Conservation (phyloP, 2,113 vertebrate genomes). For the Cyanoliseus patagonus region DNA sequence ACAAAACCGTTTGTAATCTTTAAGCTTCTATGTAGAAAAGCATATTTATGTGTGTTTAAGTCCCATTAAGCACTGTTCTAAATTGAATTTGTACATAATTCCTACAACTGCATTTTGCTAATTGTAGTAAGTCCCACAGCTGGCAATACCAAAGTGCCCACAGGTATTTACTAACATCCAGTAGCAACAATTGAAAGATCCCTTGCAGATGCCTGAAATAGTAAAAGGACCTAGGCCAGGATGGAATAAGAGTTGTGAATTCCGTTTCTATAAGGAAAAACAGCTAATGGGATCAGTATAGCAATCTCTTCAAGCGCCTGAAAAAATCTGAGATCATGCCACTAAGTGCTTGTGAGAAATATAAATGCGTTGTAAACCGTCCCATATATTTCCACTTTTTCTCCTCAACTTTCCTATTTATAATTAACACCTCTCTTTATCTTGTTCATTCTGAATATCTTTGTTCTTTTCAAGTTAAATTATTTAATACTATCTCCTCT, state of each 20-base stretch:
- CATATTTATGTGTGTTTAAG: neutral
- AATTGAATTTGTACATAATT: neutral
- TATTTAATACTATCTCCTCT: slow-evolving; percentile 57
- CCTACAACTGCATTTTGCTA: neutral
- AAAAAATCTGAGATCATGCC: slow-evolving; percentile 20
- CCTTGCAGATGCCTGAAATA: neutral
- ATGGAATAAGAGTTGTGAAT: neutral
- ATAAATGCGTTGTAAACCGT: slow-evolving; percentile 65
- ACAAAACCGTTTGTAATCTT: neutral
- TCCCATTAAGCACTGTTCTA: neutral
- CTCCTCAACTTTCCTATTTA: slow-evolving; percentile 65
- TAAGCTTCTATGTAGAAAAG: neutral
- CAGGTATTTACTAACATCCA: neutral
- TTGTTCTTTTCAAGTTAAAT: slow-evolving; percentile 65
- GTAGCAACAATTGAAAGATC: neutral
- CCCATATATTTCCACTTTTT: slow-evolving; percentile 66
- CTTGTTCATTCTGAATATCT: slow-evolving; percentile 61
- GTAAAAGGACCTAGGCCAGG: neutral
- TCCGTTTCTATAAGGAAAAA: neutral
- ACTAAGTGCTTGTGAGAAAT: slow-evolving; percentile 58
- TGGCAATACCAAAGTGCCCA: neutral
- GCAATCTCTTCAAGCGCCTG: neutral
- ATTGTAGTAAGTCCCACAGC: neutral
- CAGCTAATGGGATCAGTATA: neutral
- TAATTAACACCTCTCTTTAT: slow-evolving; percentile 73